Base-by-base conservation (phyloP, 2,888 invertebrate species). In the Pristionchus fissidentatus region DNA sequence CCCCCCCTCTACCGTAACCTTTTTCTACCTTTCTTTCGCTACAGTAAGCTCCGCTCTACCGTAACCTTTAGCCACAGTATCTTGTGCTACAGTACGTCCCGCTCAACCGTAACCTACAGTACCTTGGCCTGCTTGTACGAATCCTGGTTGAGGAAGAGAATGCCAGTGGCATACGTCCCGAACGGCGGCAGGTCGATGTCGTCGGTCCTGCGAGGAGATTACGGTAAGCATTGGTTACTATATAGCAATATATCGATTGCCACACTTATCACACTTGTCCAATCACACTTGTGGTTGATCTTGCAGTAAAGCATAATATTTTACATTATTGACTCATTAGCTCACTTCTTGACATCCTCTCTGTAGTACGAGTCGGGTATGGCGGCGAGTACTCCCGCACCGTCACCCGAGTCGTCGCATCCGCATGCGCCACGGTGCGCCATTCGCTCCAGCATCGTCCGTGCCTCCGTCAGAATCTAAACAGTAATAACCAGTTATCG, bases 401-500 rank as follows among this genome's bases (percentile, higher is more conserved):
- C 99, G 93, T 99, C 99, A 84, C 99, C 99, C 82, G 98, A 97
- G 94, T 98, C 97, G 94, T 99, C 99, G 94, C 98, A 97, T 62
- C 97, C 97, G 94, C 97, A 98, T 80, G 98, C 99, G 92, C 99
- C 99, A 88, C 99, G 96, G 94, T 99, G 99, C 94, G 97, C 97
- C 98, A 99, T 99, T 92, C 98, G 96, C 93, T 95, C 95, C 85
- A 98, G 96, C 94, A 98, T 95, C 89, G 95, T 96, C 94, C 97
- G 96, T 83, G 98, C 97, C 95, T 99, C 97, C 92, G 95, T 95
- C 91, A 99, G 95, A 93, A 99, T 97, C 96, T 97, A 93, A 15
- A 26, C n/a, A 8, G n/a, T 60, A 8, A 60, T 60, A 15, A 49
- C n/a, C 22, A 60, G 22, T 8, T 22, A 60, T n/a, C 7, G 22